phyloP scores from a whole-genome alignment of 2,888 invertebrate species.

The Euplexia lucipara region DNA sequence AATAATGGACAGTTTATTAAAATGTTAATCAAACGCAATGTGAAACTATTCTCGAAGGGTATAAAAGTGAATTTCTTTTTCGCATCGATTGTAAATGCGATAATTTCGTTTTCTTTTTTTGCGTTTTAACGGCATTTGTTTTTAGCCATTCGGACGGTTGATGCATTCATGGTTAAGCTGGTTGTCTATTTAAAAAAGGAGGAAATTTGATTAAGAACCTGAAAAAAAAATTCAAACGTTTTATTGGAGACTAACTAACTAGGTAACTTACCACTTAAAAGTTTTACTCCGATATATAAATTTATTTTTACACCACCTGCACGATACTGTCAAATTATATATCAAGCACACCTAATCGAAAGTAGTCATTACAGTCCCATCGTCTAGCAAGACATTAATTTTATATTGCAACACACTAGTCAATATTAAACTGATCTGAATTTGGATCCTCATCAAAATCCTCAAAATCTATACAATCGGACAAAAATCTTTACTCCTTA shows the following conservation, averaged over 20 bases:
- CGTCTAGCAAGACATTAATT: too few species aligned
- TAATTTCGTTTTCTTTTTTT: constrained; percentile 46
- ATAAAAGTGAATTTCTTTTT: constrained; percentile 61
- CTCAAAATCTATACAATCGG: background rate
- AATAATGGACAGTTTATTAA: constrained; percentile 63
- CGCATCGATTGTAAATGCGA: constrained; percentile 48
- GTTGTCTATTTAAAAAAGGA: constrained; percentile 32
- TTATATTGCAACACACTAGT: too few species aligned
- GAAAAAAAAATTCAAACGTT: background rate
- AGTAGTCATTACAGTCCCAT: too few species aligned
- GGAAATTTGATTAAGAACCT: constrained; percentile 28
- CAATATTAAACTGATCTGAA: too few species aligned
- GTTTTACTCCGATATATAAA: background rate
- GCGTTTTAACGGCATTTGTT: constrained; percentile 47
- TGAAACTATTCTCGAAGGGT: constrained; percentile 57
- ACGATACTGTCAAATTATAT: too few species aligned
- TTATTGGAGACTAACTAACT: background rate
- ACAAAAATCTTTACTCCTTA: background rate
- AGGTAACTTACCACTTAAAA: background rate
- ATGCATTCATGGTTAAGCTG: constrained; percentile 35
- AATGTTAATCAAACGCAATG: constrained; percentile 67
- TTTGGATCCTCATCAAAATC: too few species aligned
- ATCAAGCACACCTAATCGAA: too few species aligned
- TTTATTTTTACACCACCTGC: too few species aligned
- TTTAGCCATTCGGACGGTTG: constrained; percentile 39